phyloP scores from a whole-genome alignment of 2,888 invertebrate genomes.

The Archips crataeganus region DNA sequence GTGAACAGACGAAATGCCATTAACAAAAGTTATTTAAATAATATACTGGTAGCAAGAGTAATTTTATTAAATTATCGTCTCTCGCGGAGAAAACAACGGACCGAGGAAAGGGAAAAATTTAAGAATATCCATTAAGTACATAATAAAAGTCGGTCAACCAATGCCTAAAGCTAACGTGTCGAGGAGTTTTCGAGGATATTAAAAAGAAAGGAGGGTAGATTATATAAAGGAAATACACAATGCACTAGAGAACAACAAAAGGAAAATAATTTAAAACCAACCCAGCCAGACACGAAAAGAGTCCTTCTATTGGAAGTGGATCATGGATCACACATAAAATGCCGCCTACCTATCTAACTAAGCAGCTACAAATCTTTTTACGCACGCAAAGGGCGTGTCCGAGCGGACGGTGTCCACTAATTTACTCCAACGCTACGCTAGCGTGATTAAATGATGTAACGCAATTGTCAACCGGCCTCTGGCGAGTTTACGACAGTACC shows the following conservation, averaged over 20 bases:
- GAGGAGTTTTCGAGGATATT: conserved; percentile 31
- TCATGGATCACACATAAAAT: conserved; percentile 19
- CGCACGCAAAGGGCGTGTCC: conserved; percentile 67
- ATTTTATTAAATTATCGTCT: conserved; percentile 19
- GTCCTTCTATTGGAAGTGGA: conserved; percentile 1
- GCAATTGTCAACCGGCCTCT: conserved; percentile 39
- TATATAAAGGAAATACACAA: conserved; percentile 23
- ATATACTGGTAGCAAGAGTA: conserved; percentile 1
- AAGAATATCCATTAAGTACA: conserved; percentile 18
- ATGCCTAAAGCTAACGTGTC: conserved; percentile 12
- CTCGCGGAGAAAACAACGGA: conserved; percentile 18
- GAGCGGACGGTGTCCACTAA: conserved; percentile 45
- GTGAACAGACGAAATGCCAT: not conserved
- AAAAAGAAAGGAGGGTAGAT: conserved; percentile 26
- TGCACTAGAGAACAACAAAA: not conserved
- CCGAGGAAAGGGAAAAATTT: conserved; percentile 22
- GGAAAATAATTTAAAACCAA: conserved; percentile 1
- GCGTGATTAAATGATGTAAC: conserved; percentile 60
- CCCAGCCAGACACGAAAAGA: not conserved
- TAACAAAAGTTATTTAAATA: not conserved
- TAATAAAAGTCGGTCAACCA: conserved; percentile 33
- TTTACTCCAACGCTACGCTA: conserved; percentile 52
- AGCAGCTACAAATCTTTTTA: conserved; percentile 53
- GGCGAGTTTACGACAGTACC: conserved; percentile 9
- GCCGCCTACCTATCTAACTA: not conserved